Base-by-base conservation (phyloP, 2,113 vertebrate genomes). In the Raja brachyura region DNA sequence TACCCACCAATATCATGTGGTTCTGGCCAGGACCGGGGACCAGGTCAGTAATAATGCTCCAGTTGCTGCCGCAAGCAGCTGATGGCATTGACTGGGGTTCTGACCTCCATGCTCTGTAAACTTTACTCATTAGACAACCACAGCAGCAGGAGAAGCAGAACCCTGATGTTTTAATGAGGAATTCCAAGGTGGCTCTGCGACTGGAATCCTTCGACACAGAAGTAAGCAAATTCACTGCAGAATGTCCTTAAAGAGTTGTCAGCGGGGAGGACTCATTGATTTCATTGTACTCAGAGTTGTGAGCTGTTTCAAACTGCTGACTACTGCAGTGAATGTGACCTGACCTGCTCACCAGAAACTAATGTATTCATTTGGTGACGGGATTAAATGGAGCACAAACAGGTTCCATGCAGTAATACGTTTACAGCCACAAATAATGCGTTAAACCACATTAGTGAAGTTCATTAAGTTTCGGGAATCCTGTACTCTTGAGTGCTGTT, bases 341-440 rank as follows among this genome's bases (percentile, higher is more conserved):
- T 66, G 83, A 63, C 83, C 83, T 31, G 83, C 83, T 63, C 83
- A 63, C 59, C 83, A 88, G 83, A 88, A 88, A 63, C 83, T 88
- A 88, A 88, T 66, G 28, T 66, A 88, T 88, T 63, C 83, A 63
- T 63, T 88, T 31, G 83, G 59, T 16, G 28, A 18, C 6, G 14
- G 59, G 59, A 88, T 63, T 88, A 88, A 88, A 88, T 61, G 81
- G 56, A 85, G 81, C 81, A 85, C 81, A 85, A 59, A 85, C 54
- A 11, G n/a, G 81, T 88, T n/a, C 59, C 83, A 88, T 63, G 83
- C 59, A 31, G 9, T 61, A 66, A 61, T 63, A 88, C 28, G 31
- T 13, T 63, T 88, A 61, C 63, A 56, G 5, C 28, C 63, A 31
- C 4, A 25, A 14, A 31, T 88, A 66, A 31, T 63, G 28, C 25